Conservation (phyloP, 1,140 invertebrate genomes). For the Atopsyche davidsoni region DNA sequence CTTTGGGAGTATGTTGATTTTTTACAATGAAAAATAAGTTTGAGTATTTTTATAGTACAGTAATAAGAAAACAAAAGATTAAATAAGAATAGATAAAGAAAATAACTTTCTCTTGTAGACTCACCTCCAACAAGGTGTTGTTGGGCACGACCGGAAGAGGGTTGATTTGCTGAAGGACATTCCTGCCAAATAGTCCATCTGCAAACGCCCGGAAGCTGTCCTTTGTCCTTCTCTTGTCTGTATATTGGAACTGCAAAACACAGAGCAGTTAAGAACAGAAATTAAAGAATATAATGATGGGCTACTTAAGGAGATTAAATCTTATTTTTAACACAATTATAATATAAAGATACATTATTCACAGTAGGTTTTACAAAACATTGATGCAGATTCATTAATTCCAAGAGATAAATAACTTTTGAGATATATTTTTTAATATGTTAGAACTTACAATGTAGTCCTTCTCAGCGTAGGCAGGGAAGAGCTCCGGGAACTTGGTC, state of each 20-base stretch:
- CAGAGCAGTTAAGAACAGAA: neutral
- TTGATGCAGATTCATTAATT: too few species aligned
- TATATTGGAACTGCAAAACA: conserved; percentile 56
- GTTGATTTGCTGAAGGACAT: conserved; percentile 32
- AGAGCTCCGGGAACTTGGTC: conserved; percentile 49
- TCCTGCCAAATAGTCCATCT: conserved; percentile 52
- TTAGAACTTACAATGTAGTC: conserved; percentile 38
- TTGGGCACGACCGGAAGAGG: conserved; percentile 13
- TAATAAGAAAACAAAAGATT: neutral
- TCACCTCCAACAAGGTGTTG: conserved; percentile 23
- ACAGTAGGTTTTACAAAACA: too few species aligned
- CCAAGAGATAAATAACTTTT: too few species aligned
- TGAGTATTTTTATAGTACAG: too few species aligned
- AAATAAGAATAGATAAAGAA: neutral
- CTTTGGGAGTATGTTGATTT: too few species aligned
- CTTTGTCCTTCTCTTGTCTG: conserved; percentile 52
- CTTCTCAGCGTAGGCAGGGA: conserved; percentile 39
- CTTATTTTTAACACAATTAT: too few species aligned
- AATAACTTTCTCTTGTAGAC: neutral
- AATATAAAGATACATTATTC: too few species aligned
- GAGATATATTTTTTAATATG: too few species aligned
- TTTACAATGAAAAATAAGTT: too few species aligned
- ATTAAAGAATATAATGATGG: too few species aligned
- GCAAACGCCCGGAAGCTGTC: conserved; percentile 56
- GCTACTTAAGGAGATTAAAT: too few species aligned